phyloP scores from a whole-genome alignment of 2,888 invertebrate genomes.

The Andrena camellia region DNA sequence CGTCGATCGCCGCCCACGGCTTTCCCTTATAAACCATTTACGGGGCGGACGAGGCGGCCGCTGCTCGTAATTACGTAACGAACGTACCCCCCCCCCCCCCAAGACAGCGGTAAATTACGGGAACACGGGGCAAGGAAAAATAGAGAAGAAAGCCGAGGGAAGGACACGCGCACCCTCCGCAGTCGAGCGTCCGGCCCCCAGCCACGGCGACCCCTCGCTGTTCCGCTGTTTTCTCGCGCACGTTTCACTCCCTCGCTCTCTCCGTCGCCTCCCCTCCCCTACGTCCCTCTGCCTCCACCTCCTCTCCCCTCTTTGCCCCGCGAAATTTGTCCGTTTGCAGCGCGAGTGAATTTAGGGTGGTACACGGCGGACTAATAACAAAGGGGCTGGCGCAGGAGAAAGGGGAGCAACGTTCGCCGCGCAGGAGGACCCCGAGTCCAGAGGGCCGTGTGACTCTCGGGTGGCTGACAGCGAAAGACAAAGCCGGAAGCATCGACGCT shows the following conservation, averaged over 20 bases:
- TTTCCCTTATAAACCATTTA: slow-evolving; percentile 61
- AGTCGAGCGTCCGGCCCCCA: slow-evolving; percentile 1
- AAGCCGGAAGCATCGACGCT: slow-evolving; percentile 44
- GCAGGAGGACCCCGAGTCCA: slow-evolving; percentile 29
- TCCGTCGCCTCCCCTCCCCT: background rate
- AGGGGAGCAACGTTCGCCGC: slow-evolving; percentile 39
- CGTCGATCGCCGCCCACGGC: slow-evolving; percentile 6
- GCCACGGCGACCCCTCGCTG: slow-evolving; percentile 23
- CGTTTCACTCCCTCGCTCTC: background rate
- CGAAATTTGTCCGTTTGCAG: slow-evolving; percentile 77
- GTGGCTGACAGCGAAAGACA: slow-evolving; percentile 37
- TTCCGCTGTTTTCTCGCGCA: slow-evolving; percentile 31
- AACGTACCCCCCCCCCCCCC: slow-evolving; percentile 55
- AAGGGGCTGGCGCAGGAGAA: slow-evolving; percentile 70
- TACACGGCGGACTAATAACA: slow-evolving; percentile 80
- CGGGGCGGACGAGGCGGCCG: slow-evolving; percentile 39
- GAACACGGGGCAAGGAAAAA: slow-evolving; percentile 30
- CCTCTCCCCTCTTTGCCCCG: slow-evolving; percentile 30
- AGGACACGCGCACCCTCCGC: slow-evolving; percentile 58
- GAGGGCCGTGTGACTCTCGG: slow-evolving; percentile 50
- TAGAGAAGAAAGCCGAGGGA: slow-evolving; percentile 46
- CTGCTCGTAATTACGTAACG: slow-evolving; percentile 64
- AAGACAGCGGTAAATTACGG: slow-evolving; percentile 66
- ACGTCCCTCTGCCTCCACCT: background rate
- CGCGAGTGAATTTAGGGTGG: slow-evolving; percentile 82